phyloP scores from a whole-genome alignment of 2,113 vertebrate species.

The Lontra canadensis region DNA sequence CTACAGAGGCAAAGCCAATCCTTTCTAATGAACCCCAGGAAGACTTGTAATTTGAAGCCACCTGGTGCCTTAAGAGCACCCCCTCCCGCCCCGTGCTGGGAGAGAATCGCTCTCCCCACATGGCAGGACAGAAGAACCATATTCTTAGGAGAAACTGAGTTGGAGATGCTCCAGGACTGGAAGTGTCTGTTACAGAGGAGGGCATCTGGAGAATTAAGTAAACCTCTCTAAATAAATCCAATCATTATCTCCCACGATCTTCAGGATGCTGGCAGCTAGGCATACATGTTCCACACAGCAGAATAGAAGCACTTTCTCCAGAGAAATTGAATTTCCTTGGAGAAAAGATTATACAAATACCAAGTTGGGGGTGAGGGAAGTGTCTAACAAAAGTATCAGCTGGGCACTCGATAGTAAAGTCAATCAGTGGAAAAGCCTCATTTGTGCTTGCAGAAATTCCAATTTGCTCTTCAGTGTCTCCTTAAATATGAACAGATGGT shows the following conservation, averaged over 20 bases:
- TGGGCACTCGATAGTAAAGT: not conserved
- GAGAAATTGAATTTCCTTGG: not conserved
- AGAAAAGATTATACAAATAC: slow-evolving; percentile 4
- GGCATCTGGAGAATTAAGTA: slow-evolving; percentile 16
- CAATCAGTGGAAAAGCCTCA: not conserved
- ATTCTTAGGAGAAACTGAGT: not conserved
- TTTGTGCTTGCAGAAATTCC: not conserved
- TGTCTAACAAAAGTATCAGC: not conserved
- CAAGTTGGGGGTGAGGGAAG: rapidly evolving
- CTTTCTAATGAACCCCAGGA: not conserved
- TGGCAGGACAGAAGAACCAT: not conserved
- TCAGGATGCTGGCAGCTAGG: not conserved
- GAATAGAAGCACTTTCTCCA: not conserved
- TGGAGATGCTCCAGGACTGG: not conserved
- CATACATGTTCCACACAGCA: not conserved
- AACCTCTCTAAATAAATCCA: not conserved
- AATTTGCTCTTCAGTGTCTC: not conserved
- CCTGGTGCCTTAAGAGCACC: not conserved
- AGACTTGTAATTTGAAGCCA: not conserved
- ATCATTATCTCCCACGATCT: not conserved
- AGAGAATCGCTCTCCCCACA: rapidly evolving
- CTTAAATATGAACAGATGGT: not conserved
- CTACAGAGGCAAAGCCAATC: not conserved
- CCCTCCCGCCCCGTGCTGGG: too few relatives aligned
- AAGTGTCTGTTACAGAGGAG: not conserved